Evolutionary conservation across 2,113 vertebrate genomes (phyloP), one percentile per base, ranked within the genome.

Genomic region (Scalopus aquaticus): DNA sequence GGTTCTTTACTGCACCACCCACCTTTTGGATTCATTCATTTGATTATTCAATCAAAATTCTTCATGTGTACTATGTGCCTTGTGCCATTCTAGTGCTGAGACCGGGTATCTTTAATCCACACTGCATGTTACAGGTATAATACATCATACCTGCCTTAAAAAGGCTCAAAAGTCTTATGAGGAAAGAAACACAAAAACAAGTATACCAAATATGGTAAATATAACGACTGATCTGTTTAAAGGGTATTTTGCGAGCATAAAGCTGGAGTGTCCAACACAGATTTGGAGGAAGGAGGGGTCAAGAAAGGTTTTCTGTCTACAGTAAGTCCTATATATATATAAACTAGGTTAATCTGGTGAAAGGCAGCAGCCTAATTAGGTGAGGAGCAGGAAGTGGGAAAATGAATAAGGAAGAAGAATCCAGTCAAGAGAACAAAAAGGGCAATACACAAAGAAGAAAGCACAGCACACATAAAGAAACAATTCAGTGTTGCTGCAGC

Each of bases 281-380:
- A 70, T 35, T 70, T 81, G 46, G 35, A 72, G 4, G 42, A 92
- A 86, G 19, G 49, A n/a, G 4, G 35, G 13, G 5, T 87, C 46
- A 64, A 56, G 26, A n/a, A 90, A 65, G 12, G 13, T 79, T 87
- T 93, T 56, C 56, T 79, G 4, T n/a, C 46, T 94, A 95, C 86
- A 94, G n/a, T 86, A 22, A 92, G 54, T 51, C 54, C 77, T n/a
- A n/a, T 73, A 73, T 46, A 65, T 88, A 51, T 88, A 51, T 74
- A 60, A 92, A 87, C 28, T 64, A 44, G 72, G 11, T 82, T 82
- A 96, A 72, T 70, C 35, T 49, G n/a, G n/a, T 85, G 44, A 91
- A 91, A 92, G 15, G 9, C 44, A 26, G n/a, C 67, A 89, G 35
- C 19, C 79, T 81, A 92, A 89, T 58, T 86, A 91, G 80, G 64